Evolutionary conservation across 1,140 invertebrate species (phyloP).

Genomic region (Rhizoglyphus robini): DNA sequence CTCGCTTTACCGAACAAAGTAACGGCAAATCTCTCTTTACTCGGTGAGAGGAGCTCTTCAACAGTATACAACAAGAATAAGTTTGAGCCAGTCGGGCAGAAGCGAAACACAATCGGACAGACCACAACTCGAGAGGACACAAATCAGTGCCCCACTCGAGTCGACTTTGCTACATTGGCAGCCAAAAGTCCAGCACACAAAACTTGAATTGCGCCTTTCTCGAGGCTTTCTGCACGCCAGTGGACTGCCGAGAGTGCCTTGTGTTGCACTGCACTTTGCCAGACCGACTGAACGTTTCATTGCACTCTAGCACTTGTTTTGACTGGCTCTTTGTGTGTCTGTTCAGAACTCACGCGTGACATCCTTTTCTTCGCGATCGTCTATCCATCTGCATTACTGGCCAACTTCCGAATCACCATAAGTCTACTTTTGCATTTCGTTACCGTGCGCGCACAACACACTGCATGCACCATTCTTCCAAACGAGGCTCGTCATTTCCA

Average conservation of each 20-base stretch:
- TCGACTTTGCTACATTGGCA: too few species aligned
- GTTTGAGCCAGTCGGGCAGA: too few species aligned
- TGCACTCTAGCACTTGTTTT: slow-evolving; percentile 5
- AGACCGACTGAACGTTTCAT: slow-evolving; percentile 5
- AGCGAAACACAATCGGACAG: too few species aligned
- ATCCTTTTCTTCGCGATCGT: background rate
- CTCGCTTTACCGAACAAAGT: too few species aligned
- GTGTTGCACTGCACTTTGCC: background rate
- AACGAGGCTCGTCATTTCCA: background rate
- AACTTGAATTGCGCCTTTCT: background rate
- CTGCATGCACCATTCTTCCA: too few species aligned
- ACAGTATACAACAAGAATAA: too few species aligned
- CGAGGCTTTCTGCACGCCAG: background rate
- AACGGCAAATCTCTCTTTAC: too few species aligned
- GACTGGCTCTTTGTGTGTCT: background rate
- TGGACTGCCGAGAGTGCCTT: too few species aligned
- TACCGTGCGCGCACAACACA: background rate
- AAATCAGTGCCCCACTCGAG: too few species aligned
- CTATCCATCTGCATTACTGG: background rate
- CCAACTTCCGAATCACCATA: background rate
- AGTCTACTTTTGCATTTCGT: background rate
- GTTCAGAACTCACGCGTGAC: slow-evolving; percentile 4
- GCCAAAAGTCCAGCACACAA: too few species aligned
- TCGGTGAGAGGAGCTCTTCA: too few species aligned
- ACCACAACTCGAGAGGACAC: too few species aligned